Conservation (phyloP, 2,113 vertebrate genomes). For the Lasiurus cinereus region DNA sequence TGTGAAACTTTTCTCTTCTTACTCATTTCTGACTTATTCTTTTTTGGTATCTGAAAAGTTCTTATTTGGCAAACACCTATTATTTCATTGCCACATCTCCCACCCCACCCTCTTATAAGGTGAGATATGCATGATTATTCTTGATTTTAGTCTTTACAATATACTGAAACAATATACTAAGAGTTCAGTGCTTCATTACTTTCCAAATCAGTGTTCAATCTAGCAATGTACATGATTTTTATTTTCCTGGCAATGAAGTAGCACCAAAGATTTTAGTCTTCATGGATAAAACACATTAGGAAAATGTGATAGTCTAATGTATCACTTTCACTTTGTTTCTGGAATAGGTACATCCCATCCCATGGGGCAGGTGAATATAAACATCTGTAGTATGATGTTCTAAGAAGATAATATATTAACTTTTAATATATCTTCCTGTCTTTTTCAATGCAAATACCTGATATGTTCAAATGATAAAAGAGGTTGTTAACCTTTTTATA, state of each 20-base stretch:
- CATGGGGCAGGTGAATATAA: neutral
- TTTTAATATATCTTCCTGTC: neutral
- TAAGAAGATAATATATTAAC: neutral
- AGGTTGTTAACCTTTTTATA: neutral
- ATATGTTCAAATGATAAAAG: neutral
- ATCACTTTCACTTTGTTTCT: neutral
- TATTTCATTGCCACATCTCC: neutral
- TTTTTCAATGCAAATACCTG: neutral
- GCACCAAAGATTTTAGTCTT: neutral
- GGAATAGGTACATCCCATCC: neutral
- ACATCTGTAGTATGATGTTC: neutral
- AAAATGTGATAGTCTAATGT: fast-evolving
- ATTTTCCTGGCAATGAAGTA: neutral
- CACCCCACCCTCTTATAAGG: neutral
- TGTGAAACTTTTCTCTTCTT: neutral
- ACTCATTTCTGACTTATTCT: neutral
- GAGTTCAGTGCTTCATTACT: neutral
- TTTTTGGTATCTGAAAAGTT: neutral
- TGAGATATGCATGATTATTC: neutral
- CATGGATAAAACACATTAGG: neutral
- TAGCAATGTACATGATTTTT: neutral
- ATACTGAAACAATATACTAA: neutral
- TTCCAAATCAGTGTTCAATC: neutral
- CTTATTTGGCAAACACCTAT: neutral
- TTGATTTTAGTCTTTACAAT: neutral